These are phyloP conservation scores for Etheostoma spectabile DNA, from an alignment of 2,113 vertebrate species.

Conservation along the genomic window DNA sequence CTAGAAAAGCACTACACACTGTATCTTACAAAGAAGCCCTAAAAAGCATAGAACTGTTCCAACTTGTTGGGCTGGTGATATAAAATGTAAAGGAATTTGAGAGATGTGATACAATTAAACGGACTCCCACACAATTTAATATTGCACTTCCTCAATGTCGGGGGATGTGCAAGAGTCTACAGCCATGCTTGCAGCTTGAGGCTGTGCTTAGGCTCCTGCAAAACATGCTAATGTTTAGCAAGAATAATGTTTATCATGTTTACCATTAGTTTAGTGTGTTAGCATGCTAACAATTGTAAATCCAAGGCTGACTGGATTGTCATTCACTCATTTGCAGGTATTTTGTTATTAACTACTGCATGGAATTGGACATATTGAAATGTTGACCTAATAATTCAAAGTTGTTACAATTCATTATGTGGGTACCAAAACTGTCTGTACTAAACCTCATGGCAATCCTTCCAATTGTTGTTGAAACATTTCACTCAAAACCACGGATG, in stretches of 20 bases:
- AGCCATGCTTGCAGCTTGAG: too few relatives aligned
- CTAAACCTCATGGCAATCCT: too few relatives aligned
- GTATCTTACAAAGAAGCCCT: neutral
- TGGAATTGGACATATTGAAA: too few relatives aligned
- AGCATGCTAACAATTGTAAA: too few relatives aligned
- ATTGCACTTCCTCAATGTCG: too few relatives aligned
- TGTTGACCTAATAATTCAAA: too few relatives aligned
- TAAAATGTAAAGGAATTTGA: neutral
- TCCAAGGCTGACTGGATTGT: neutral
- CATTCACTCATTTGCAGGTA: neutral
- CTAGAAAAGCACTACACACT: neutral
- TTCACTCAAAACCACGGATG: too few relatives aligned
- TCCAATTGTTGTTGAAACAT: too few relatives aligned
- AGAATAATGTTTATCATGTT: neutral
- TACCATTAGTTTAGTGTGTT: neutral
- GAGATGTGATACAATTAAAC: neutral
- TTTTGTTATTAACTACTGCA: too few relatives aligned
- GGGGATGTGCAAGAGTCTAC: neutral
- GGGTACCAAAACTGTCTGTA: too few relatives aligned
- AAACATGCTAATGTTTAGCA: neutral
- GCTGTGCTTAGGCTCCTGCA: neutral
- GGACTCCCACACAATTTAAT: neutral
- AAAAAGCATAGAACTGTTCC: neutral
- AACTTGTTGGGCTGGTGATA: neutral
- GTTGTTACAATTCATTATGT: too few relatives aligned